Base-by-base conservation (phyloP, 2,113 vertebrate species). In the Collichthys lucidus region DNA sequence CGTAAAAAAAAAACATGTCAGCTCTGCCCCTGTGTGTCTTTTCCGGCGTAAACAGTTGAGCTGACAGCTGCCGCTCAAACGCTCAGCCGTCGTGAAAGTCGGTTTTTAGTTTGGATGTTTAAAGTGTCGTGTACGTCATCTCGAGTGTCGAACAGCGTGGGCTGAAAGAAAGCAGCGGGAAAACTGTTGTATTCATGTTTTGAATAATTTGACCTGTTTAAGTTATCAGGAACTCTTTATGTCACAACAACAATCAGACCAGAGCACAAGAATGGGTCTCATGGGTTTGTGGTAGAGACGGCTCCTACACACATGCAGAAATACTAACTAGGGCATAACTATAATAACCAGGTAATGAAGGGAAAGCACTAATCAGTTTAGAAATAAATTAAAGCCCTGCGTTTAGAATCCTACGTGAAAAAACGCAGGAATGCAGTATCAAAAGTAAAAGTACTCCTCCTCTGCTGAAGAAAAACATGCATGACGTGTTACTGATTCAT, bases 21-120 rank as follows among this genome's bases (percentile, higher is more conserved):
- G 53, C 17, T n/a, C 35, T 79, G 75, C 80, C 72, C 44, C 26
- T 26, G 63, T 77, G 50, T 75, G 71, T 86, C 76, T 76, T 78
- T 91, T 90, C 90, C 76, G 55, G 55, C 3, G 0, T 72, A 11
- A 77, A 8, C 4, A 16, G 0, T 24, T 26, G 44, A 61, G 63
- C 3, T 26, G 15, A 44, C 17, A 5, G 11, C 29, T 50, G 22
- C 11, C 42, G 31, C 12, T 35, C 9, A 17, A 19, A 47, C 70
- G 19, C 31, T 59, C 20, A 59, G 0, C 1, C 10, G 4, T 47
- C 4, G 4, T 44, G 16, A 52, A 26, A 14, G 60, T 59, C 9
- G 3, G 10, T 1, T 55, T 84, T 40, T 20, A 50, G 14, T 57
- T 57, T 63, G 50, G 35, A 75, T 11, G 29, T 60, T n/a, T n/a